Conservation (phyloP, 2,113 vertebrate genomes). For the Mesitornis unicolor region DNA sequence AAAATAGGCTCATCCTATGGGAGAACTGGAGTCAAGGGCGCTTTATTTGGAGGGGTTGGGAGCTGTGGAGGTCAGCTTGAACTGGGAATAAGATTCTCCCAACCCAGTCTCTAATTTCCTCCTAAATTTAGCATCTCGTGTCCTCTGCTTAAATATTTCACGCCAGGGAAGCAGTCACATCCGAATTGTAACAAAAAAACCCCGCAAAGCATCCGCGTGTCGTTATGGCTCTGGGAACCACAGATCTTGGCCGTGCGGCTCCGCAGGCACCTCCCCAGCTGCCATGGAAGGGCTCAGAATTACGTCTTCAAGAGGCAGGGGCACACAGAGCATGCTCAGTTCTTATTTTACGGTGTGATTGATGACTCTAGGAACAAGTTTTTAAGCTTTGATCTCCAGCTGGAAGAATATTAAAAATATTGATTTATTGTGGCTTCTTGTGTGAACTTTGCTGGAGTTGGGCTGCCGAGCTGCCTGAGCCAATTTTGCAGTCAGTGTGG, state of each 20-base stretch:
- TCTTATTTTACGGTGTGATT: not conserved
- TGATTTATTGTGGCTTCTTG: not conserved
- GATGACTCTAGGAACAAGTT: not conserved
- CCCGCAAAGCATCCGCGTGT: fast-evolving
- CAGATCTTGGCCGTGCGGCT: fast-evolving
- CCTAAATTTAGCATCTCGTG: not conserved
- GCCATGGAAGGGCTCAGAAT: not conserved
- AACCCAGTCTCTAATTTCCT: not conserved
- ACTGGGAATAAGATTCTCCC: not conserved
- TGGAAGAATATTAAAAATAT: not conserved
- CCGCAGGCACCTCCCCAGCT: not conserved
- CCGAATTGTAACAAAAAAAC: not conserved
- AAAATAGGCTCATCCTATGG: not conserved
- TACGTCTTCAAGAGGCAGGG: not conserved
- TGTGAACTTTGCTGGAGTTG: not conserved
- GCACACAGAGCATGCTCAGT: not conserved
- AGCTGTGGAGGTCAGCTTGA: not conserved
- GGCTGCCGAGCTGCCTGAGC: not conserved
- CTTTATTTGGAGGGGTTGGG: not conserved
- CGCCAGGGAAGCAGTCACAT: not conserved
- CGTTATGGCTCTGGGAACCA: fast-evolving
- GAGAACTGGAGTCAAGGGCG: not conserved
- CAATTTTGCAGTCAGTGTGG: not conserved
- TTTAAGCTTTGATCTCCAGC: not conserved
- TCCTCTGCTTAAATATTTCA: not conserved